These are phyloP conservation scores for Bettongia penicillata DNA, from an alignment of 2,113 vertebrate genomes.

Conservation along the genomic window DNA sequence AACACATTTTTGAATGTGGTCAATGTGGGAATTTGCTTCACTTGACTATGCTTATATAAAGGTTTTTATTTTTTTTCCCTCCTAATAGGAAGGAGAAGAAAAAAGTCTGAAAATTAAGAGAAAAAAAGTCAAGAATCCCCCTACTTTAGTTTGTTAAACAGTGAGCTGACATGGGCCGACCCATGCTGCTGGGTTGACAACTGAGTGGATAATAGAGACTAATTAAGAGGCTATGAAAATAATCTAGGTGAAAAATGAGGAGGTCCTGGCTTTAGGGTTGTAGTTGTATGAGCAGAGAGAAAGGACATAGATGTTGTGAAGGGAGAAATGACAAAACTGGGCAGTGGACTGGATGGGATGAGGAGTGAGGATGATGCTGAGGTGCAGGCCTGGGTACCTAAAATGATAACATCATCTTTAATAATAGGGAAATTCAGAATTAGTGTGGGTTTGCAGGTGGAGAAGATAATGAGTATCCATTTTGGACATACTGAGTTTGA, in stretches of 20 bases:
- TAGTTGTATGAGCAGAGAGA: background rate
- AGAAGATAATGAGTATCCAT: background rate
- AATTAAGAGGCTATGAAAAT: background rate
- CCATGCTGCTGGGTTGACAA: background rate
- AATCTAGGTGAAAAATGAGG: background rate
- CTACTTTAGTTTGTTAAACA: background rate
- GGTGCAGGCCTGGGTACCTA: background rate
- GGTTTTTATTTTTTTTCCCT: background rate
- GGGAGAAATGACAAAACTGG: background rate
- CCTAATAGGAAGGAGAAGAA: background rate
- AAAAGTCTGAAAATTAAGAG: background rate
- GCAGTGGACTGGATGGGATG: background rate
- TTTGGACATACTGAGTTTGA: background rate
- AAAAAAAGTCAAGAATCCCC: background rate
- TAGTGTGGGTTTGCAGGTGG: background rate
- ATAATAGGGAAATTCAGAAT: background rate
- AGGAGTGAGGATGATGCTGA: background rate
- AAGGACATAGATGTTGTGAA: background rate
- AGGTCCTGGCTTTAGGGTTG: background rate
- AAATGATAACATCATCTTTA: background rate
- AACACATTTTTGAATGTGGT: background rate
- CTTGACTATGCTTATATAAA: background rate
- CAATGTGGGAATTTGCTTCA: background rate
- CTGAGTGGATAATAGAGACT: background rate
- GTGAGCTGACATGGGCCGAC: background rate